Conservation (phyloP, 2,797 vertebrate genomes). For the Enteromius treurensis region DNA sequence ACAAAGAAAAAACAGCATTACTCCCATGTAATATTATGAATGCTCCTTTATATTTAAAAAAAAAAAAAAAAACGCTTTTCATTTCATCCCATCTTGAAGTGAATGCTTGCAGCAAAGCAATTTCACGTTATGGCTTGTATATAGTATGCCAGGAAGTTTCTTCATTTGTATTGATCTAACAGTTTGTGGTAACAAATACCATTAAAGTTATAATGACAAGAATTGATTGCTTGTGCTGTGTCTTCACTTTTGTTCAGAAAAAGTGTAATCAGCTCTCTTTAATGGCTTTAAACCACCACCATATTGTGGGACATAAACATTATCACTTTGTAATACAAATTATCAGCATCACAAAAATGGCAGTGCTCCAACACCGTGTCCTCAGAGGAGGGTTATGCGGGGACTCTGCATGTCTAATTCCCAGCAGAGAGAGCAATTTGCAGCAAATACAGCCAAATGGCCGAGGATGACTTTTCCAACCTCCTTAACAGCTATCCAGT, state of each 20-base stretch:
- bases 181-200: conserved; percentile 28
- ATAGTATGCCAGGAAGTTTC: conserved; percentile 13
- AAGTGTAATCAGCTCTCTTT: conserved; percentile 31
- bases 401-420: conserved; percentile 11
- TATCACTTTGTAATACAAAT: conserved; percentile 19
- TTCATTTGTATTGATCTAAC: conserved; percentile 35
- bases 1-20: not conserved
- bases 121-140: not conserved
- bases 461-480: conserved; percentile 35
- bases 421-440: conserved; percentile 17
- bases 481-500: conserved; percentile 5
- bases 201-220: conserved; percentile 20
- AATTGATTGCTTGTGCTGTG: conserved; percentile 31
- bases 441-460: conserved; percentile 38
- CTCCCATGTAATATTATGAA: not conserved
- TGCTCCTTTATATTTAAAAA: not conserved
- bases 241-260: conserved; percentile 30
- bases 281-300: conserved; percentile 32
- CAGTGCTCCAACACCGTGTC: not conserved
- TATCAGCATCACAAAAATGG: not conserved
- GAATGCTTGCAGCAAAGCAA: conserved; percentile 4
- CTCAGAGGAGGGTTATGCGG: not conserved
- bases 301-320: conserved; percentile 40
- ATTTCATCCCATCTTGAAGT: not conserved
- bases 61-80: not conserved